Conservation (phyloP, 2,113 vertebrate species). For the human region DNA sequence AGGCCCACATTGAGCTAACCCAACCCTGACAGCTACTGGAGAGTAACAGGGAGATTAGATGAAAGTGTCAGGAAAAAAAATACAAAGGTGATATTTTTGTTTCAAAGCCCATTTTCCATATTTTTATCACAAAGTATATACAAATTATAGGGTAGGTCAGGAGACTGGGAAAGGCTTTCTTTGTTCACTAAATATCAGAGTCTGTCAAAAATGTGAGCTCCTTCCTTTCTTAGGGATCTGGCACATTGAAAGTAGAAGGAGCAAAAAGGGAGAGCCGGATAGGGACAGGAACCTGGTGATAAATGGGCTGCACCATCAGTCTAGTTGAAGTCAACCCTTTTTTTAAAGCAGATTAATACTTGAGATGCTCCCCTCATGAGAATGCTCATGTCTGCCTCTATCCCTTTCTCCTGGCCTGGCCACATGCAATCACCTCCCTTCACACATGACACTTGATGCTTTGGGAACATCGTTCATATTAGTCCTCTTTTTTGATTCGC, state of each 20-base stretch:
- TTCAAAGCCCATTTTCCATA: constrained; percentile 18
- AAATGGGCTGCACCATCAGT: background rate
- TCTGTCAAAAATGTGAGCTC: background rate
- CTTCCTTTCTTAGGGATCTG: background rate
- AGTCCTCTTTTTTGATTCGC: background rate
- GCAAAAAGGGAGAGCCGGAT: background rate
- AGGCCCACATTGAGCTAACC: background rate
- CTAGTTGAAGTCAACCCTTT: background rate
- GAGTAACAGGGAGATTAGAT: background rate
- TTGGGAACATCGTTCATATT: background rate
- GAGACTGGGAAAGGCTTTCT: background rate
- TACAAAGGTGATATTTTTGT: constrained; percentile 1
- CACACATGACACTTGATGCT: background rate
- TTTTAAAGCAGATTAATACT: background rate
- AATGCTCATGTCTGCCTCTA: background rate
- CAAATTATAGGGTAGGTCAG: background rate
- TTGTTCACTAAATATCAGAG: background rate
- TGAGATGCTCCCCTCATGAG: background rate
- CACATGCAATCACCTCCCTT: too few relatives aligned
- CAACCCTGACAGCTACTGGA: background rate
- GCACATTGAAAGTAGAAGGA: background rate
- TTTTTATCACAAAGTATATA: background rate
- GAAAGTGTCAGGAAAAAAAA: constrained; percentile 23
- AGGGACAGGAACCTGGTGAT: accelerated
- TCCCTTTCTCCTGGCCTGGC: background rate